These are phyloP conservation scores for Allacma fusca DNA, from an alignment of 2,888 invertebrate genomes.

Conservation along the genomic window DNA sequence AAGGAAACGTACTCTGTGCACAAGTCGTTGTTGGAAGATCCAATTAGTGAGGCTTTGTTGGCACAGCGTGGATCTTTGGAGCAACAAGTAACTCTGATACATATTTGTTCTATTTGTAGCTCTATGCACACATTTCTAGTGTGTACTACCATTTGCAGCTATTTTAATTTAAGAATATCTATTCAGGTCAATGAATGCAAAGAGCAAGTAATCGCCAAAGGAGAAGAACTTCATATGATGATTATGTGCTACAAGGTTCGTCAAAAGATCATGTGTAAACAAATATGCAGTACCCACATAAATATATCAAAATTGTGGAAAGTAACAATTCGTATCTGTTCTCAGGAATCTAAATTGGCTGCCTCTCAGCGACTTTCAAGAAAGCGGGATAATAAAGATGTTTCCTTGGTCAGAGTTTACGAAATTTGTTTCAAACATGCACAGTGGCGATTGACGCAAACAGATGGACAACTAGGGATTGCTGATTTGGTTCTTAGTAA, in stretches of 20 bases:
- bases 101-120: not conserved
- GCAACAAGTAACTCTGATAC: conserved; percentile 68
- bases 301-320: not conserved
- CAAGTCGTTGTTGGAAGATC: conserved; percentile 77
- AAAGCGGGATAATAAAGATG: conserved; percentile 72
- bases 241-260: conserved; percentile 82
- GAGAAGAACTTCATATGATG: conserved; percentile 95
- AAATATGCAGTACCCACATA: not conserved
- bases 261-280: not conserved
- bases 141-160: too few relatives aligned
- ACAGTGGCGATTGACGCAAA: conserved; percentile 96
- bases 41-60: conserved; percentile 65
- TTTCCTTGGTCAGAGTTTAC: conserved; percentile 79
- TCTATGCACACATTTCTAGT: too few relatives aligned
- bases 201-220: conserved; percentile 82
- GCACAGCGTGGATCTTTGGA: conserved; percentile 78
- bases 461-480: conserved; percentile 96
- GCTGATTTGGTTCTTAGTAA: conserved; percentile 94
- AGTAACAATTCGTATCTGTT: conserved; percentile 10
- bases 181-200: conserved; percentile 84
- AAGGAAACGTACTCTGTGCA: conserved; percentile 88
- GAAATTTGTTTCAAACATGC: conserved; percentile 99
- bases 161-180: not conserved
- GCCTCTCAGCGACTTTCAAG: conserved; percentile 60
- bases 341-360: conserved; percentile 60